Conservation (phyloP, 2,113 vertebrate genomes). For the Rhinichthys klamathensis region DNA sequence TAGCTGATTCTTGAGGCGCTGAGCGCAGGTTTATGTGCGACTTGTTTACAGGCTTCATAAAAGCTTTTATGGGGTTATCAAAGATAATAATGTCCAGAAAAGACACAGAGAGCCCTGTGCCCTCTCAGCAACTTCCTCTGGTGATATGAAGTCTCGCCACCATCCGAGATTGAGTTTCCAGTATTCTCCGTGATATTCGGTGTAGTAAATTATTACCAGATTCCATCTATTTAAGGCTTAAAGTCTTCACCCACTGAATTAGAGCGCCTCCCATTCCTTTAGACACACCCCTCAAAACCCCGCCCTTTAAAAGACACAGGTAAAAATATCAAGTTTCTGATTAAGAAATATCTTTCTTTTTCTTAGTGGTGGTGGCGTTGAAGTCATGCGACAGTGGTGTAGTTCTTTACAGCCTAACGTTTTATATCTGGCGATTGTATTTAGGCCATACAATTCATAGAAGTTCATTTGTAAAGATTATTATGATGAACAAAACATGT, state of each 20-base stretch:
- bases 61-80: slow-evolving; percentile 47
- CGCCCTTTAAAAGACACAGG: not conserved
- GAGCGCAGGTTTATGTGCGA: slow-evolving; percentile 43
- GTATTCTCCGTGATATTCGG: not conserved
- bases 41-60: slow-evolving; percentile 49
- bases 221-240: not conserved
- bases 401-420: too few species aligned
- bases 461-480: too few species aligned
- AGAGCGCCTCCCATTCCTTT: not conserved
- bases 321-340: not conserved
- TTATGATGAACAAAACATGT: too few species aligned
- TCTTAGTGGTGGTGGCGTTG: too few species aligned
- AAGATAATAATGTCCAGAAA: slow-evolving; percentile 47
- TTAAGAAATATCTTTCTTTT: not conserved
- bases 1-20: slow-evolving; percentile 35
- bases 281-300: not conserved
- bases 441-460: too few species aligned
- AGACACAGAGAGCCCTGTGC: slow-evolving; percentile 42
- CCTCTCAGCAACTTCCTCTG: slow-evolving; percentile 38
- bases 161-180: slow-evolving; percentile 22
- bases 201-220: not conserved
- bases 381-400: too few species aligned
- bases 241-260: not conserved
- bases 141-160: slow-evolving; percentile 23
- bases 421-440: too few species aligned